Evolutionary conservation across 2,888 invertebrate species (phyloP).

Genomic region (Meteorus colon): DNA sequence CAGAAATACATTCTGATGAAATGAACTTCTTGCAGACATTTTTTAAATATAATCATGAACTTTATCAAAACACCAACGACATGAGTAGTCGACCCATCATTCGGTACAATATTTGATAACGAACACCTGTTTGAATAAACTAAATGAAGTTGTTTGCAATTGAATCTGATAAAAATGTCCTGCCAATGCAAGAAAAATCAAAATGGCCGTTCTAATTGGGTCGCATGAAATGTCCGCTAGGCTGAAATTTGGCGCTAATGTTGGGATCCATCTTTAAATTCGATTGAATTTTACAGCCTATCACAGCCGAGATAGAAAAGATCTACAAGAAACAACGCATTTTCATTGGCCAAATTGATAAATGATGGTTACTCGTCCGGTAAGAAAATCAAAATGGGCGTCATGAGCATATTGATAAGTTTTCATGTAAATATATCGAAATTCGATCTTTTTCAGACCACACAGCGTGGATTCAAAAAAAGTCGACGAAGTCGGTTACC

Average conservation of each 20-base stretch:
- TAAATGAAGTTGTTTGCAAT: slow-evolving; percentile 5
- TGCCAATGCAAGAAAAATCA: neutral
- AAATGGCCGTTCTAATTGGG: neutral
- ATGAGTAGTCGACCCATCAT: neutral
- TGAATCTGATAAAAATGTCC: neutral
- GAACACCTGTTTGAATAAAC: slow-evolving; percentile 1
- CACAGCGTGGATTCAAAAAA: too few species aligned
- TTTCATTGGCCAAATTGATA: too few species aligned
- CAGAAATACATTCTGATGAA: slow-evolving; percentile 65
- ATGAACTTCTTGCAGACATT: slow-evolving; percentile 38
- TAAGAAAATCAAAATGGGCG: too few species aligned
- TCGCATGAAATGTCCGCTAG: too few species aligned
- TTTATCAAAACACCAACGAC: neutral
- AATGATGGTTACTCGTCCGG: too few species aligned
- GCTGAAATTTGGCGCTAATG: neutral
- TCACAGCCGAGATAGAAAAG: too few species aligned
- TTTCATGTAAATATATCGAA: too few species aligned
- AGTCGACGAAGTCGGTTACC: too few species aligned
- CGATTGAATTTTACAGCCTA: too few species aligned
- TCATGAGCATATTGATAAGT: too few species aligned
- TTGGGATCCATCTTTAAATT: neutral
- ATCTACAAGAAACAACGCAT: too few species aligned
- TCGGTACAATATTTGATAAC: neutral
- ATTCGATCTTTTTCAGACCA: too few species aligned
- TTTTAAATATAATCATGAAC: neutral